These are phyloP conservation scores for Rhimphoctona megacephalus DNA, from an alignment of 2,888 invertebrate species.

Conservation along the genomic window DNA sequence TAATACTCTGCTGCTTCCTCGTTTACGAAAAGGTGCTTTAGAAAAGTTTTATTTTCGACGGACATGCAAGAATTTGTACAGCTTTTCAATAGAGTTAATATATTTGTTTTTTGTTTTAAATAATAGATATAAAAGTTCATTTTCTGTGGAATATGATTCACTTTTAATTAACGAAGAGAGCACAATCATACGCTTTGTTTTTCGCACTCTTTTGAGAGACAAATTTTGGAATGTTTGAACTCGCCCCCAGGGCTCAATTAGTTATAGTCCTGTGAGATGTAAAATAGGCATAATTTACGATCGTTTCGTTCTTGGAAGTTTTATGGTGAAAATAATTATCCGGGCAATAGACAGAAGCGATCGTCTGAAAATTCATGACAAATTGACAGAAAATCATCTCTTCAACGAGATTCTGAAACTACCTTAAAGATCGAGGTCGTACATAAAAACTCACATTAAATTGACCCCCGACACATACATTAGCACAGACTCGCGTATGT, in stretches of 20 bases:
- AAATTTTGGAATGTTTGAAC: background rate
- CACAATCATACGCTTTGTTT: background rate
- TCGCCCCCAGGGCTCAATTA: background rate
- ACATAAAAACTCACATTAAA: conserved; percentile 19
- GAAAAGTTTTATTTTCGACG: background rate
- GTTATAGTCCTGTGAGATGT: background rate
- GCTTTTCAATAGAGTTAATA: too few species aligned
- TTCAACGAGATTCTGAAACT: conserved; percentile 15
- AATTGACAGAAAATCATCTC: conserved; percentile 30
- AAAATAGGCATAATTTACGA: conserved; percentile 5
- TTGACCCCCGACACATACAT: background rate
- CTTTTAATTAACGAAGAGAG: too few species aligned
- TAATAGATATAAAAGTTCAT: too few species aligned
- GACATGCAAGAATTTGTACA: background rate
- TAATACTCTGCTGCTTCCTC: background rate
- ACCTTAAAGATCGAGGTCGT: conserved; percentile 53
- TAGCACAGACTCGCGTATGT: background rate
- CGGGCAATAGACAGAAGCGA: background rate
- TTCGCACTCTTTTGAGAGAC: too few species aligned
- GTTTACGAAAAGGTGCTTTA: conserved; percentile 5
- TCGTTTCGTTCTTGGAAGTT: background rate
- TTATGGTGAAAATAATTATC: background rate
- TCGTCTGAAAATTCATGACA: conserved; percentile 15
- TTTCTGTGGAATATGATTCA: too few species aligned
- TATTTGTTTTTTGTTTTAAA: too few species aligned